phyloP scores from a whole-genome alignment of 1,140 invertebrate species.

The Yoshiicerus persimilis region DNA sequence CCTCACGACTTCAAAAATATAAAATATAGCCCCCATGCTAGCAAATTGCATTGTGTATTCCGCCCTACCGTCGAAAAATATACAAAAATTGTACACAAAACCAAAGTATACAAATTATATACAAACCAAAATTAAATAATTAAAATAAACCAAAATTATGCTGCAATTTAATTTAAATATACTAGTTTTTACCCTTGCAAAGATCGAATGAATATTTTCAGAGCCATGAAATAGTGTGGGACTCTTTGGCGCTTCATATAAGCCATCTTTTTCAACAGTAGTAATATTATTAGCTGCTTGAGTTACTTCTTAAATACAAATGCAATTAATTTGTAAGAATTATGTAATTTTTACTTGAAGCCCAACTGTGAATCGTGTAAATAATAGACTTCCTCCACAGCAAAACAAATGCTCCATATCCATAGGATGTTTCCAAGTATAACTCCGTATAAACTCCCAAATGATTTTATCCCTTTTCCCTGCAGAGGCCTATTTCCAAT shows the following conservation, averaged over 20 bases:
- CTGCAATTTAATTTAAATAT: not conserved
- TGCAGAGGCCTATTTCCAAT: not conserved
- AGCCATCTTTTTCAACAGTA: slow-evolving; percentile 19
- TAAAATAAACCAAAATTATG: not conserved
- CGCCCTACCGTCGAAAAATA: not conserved
- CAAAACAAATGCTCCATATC: slow-evolving; percentile 29
- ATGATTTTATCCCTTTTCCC: not conserved
- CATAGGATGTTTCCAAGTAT: slow-evolving; percentile 17
- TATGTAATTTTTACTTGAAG: not conserved
- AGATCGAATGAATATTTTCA: slow-evolving; percentile 31
- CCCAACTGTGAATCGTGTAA: slow-evolving; percentile 31
- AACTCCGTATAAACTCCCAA: slow-evolving; percentile 17
- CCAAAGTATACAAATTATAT: too few relatives aligned
- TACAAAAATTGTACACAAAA: too few relatives aligned
- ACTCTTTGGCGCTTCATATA: slow-evolving; percentile 10
- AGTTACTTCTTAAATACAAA: not conserved
- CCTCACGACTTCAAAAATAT: slow-evolving; percentile 32
- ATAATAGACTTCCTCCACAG: slow-evolving; percentile 26
- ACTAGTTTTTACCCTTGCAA: slow-evolving; percentile 26
- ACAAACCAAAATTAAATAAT: too few relatives aligned
- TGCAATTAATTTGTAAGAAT: not conserved
- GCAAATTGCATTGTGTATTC: slow-evolving; percentile 28
- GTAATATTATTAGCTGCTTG: too few relatives aligned
- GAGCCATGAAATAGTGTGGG: slow-evolving; percentile 20
- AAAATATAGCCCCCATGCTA: slow-evolving; percentile 20